Base-by-base conservation (phyloP, 2,113 vertebrate genomes). In the Procapra przewalskii region DNA sequence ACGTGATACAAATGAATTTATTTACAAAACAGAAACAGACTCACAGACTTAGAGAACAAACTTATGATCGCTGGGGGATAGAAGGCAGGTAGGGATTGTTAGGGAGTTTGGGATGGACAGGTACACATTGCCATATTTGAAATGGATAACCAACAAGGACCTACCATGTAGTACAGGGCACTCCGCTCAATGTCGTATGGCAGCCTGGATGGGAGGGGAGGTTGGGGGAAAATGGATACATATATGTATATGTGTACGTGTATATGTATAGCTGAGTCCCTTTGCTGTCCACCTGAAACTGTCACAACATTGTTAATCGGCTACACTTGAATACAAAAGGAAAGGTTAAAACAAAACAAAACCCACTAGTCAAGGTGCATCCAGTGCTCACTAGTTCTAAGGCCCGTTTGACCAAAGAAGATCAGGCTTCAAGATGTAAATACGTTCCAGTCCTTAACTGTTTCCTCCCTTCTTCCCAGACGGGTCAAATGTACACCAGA, bases 31-130 rank as follows among this genome's bases (percentile, higher is more conserved):
- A 40, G 36, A 75, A 40, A 23, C 21, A 77, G 10, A 43, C 36
- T 77, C 71, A 75, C 36, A 27, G 23, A 13, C 71, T 77, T 77
- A 77, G 36, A 77, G 12, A 27, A 25, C 36, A 43, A 40, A 77
- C 6, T n/a, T n/a, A 27, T 43, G 21, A 43, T 77, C 12, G 0
- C 11, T 43, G 36, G 23, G 36, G 11, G 5, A 43, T 43, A 27
- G 71, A 43, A 77, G 71, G 36, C 12, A 12, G 21, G 36, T 43
- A 77, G 23, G 23, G 71, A 77, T 43, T 43, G 36, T 77, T 2
- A 77, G 36, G 21, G 21, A 43, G 23, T 12, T 43, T 77, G 36
- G 36, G 23, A 27, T 43, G 71, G 71, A 77, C 36, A 25, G 23
- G 71, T 14, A 77, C 71, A 43, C 36, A 43, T 3, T 43, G 11